A percentile compares a stretch with the other conserved stretches of the same genome.
These are phyloP conservation scores for Paelopatides confundens DNA, from an alignment of 53 echinoderm and acorn worm species.

Conservation along the genomic window DNA sequence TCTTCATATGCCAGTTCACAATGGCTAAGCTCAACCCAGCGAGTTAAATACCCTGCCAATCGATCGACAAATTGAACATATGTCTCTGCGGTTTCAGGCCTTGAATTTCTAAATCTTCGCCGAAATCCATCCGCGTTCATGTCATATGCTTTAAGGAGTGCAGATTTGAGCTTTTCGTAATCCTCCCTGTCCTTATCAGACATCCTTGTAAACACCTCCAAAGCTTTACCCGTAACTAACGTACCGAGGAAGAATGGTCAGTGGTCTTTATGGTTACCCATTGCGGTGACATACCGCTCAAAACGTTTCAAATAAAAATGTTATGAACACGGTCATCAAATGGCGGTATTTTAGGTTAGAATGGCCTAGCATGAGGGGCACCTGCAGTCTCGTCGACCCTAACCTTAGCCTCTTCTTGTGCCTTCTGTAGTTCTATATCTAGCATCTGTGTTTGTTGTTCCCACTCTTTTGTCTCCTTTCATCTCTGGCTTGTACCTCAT, in stretches of 20 bases:
- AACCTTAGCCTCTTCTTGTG: background rate
- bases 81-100: slow-evolving; percentile 47
- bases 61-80: slow-evolving; percentile 58
- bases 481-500: no score
- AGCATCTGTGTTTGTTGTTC: background rate
- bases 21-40: slow-evolving; percentile 69
- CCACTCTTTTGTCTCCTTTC: no score
- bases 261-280: no score
- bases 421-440: slow-evolving; percentile 11
- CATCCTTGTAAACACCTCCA: slow-evolving; percentile 62
- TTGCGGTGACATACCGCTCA: no score
- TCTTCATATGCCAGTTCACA: background rate
- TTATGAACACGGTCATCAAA: slow-evolving; percentile 73
- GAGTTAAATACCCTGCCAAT: slow-evolving; percentile 45
- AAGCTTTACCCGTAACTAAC: no score
- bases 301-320: slow-evolving; percentile 57
- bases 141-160: slow-evolving; percentile 55
- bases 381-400: background rate
- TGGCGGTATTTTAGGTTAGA: slow-evolving; percentile 56
- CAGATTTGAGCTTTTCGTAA: slow-evolving; percentile 49
- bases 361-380: no score
- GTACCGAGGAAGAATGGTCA: no score
- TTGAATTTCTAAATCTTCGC: slow-evolving; percentile 60
- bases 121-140: slow-evolving; percentile 68
- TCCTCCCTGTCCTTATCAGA: slow-evolving; percentile 48